A percentile compares a stretch with the other conserved stretches of the same genome.
phyloP scores from a whole-genome alignment of 2,888 invertebrate species.

The Sesia bembeciformis region DNA sequence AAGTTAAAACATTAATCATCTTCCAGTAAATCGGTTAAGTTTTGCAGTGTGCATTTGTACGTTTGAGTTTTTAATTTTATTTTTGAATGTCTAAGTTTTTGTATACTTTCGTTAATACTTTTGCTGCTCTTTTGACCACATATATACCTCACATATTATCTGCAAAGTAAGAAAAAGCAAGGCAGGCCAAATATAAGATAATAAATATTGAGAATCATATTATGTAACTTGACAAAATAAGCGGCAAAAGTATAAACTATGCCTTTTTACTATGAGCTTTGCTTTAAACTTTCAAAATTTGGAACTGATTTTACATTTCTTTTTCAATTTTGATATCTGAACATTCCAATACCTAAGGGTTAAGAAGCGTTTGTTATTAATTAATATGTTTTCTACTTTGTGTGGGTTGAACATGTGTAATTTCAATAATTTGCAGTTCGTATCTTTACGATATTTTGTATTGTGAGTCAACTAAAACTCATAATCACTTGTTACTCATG shows the following conservation, averaged over 20 bases:
- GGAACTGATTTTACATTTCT: slow-evolving; percentile 1
- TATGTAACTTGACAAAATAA: no score
- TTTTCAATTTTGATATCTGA: slow-evolving; percentile 10
- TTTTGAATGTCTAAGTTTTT: not conserved
- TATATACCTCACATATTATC: no score
- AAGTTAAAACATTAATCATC: slow-evolving; percentile 11
- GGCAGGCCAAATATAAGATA: no score
- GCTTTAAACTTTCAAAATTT: not conserved
- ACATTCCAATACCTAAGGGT: slow-evolving; percentile 39
- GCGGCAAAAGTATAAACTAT: no score
- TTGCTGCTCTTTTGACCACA: no score
- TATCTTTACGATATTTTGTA: not conserved
- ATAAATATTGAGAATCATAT: no score
- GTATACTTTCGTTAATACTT: no score
- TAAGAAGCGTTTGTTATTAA: slow-evolving; percentile 31
- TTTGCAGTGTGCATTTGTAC: slow-evolving; percentile 21
- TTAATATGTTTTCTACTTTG: slow-evolving; percentile 22
- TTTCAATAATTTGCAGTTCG: not conserved
- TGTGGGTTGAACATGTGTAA: slow-evolving; percentile 30
- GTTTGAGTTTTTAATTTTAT: slow-evolving; percentile 30
- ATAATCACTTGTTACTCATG: slow-evolving; percentile 63
- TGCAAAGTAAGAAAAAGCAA: no score
- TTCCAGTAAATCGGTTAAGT: slow-evolving; percentile 22
- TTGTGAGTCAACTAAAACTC: slow-evolving; percentile 17
- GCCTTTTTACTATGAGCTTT: no score